A percentile compares a stretch with the other conserved stretches of the same genome.
phyloP scores from a whole-genome alignment of 2,113 vertebrate genomes.

The Onychorhynchus coronatus region DNA sequence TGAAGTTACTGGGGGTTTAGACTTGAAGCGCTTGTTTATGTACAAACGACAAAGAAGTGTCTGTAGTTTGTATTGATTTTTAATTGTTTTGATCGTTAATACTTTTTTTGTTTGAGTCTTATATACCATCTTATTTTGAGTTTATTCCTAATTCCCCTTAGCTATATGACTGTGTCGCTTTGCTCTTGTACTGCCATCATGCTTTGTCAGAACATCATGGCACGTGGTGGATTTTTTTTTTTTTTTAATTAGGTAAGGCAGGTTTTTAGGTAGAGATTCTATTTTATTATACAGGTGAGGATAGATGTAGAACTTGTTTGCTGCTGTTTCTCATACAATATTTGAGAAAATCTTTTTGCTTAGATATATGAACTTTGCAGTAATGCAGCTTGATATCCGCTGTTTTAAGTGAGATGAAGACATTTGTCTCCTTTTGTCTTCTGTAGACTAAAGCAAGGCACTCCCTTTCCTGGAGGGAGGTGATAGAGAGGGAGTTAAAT shows the following conservation, averaged over 20 bases:
- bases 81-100: background rate
- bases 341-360: background rate
- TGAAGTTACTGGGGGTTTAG: background rate
- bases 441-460: background rate
- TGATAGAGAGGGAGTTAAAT: background rate
- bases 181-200: background rate
- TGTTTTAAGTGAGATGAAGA: background rate
- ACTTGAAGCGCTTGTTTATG: background rate
- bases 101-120: background rate
- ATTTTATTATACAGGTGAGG: background rate
- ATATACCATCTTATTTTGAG: background rate
- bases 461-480: background rate
- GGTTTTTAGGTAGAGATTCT: background rate
- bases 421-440: background rate
- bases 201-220: background rate
- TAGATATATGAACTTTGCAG: background rate
- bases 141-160: background rate
- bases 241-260: background rate
- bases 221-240: background rate
- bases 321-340: background rate
- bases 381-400: background rate
- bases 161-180: background rate
- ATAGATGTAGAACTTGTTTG: background rate
- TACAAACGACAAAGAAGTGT: background rate
- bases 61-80: background rate